phyloP scores from a whole-genome alignment of 2,113 vertebrate species.

The Polyodon spathula region DNA sequence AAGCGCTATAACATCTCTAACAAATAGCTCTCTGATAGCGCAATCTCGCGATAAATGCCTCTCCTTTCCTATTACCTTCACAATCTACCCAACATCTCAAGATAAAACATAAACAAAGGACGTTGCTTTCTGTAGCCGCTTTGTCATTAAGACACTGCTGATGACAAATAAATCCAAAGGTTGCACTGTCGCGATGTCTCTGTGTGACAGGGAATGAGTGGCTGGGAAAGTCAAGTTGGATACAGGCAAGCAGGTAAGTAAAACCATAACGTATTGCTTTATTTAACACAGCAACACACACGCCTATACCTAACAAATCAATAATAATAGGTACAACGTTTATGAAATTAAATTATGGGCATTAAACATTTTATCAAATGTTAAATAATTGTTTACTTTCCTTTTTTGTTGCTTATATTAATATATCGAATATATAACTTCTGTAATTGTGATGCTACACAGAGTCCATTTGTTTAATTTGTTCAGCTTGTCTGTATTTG shows the following conservation, averaged over 20 bases:
- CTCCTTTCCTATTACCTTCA: constrained; percentile 1
- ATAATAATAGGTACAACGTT: too few species aligned
- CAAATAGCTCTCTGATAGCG: constrained; percentile 18
- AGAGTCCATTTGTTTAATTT: too few species aligned
- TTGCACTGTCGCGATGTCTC: not conserved
- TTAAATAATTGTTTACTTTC: too few species aligned
- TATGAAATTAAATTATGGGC: too few species aligned
- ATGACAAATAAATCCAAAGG: constrained; percentile 3
- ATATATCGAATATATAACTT: too few species aligned
- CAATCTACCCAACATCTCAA: not conserved
- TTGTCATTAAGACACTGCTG: not conserved
- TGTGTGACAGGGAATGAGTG: constrained; percentile 8
- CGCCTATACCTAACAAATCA: too few species aligned
- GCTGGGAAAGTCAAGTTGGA: not conserved
- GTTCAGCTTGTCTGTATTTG: too few species aligned
- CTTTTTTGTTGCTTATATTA: too few species aligned
- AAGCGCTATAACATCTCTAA: constrained; percentile 13
- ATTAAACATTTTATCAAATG: too few species aligned
- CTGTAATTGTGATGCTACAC: too few species aligned
- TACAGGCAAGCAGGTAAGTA: not conserved
- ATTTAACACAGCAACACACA: too few species aligned
- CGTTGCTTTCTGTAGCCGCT: not conserved
- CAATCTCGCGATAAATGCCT: not conserved
- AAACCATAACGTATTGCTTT: not conserved
- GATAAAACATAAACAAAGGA: constrained; percentile 6